phyloP scores from a whole-genome alignment of 2,797 vertebrate genomes.

The Rhinogobio ventralis region DNA sequence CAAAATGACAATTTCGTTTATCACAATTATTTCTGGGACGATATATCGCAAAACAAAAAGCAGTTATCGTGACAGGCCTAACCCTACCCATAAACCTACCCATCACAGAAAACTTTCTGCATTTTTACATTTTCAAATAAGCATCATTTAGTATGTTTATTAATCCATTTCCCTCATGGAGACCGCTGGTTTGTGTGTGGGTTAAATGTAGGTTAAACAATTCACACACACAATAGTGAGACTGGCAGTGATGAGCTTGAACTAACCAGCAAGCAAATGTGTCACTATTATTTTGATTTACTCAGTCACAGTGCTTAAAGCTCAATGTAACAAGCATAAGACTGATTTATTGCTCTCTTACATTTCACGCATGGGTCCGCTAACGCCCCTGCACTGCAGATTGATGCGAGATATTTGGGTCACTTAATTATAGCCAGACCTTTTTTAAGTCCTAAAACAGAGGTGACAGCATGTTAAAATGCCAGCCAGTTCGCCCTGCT shows the following conservation, averaged over 20 bases:
- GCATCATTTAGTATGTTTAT: too few relatives aligned
- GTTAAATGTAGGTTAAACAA: too few relatives aligned
- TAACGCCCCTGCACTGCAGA: slow-evolving; percentile 51
- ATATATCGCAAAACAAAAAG: too few relatives aligned
- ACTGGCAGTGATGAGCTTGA: slow-evolving; percentile 28
- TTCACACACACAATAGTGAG: neutral
- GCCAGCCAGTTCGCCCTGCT: slow-evolving; percentile 9
- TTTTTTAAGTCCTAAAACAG: slow-evolving; percentile 71
- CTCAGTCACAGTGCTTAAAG: slow-evolving; percentile 53
- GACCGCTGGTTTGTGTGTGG: too few relatives aligned
- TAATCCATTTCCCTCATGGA: too few relatives aligned
- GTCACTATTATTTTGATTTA: slow-evolving; percentile 56
- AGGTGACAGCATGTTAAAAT: slow-evolving; percentile 74
- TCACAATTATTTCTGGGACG: too few relatives aligned
- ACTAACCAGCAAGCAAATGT: slow-evolving; percentile 37
- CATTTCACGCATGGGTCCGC: slow-evolving; percentile 52
- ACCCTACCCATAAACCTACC: too few relatives aligned
- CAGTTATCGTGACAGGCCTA: too few relatives aligned
- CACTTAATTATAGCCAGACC: slow-evolving; percentile 65
- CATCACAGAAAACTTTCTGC: too few relatives aligned
- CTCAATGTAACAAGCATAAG: slow-evolving; percentile 50
- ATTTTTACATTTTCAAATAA: slow-evolving; percentile 46
- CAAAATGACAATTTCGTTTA: too few relatives aligned
- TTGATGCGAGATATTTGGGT: slow-evolving; percentile 62
- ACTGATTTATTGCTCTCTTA: slow-evolving; percentile 57